Conservation (phyloP, 2,888 invertebrate species). For the Sericinus montela region DNA sequence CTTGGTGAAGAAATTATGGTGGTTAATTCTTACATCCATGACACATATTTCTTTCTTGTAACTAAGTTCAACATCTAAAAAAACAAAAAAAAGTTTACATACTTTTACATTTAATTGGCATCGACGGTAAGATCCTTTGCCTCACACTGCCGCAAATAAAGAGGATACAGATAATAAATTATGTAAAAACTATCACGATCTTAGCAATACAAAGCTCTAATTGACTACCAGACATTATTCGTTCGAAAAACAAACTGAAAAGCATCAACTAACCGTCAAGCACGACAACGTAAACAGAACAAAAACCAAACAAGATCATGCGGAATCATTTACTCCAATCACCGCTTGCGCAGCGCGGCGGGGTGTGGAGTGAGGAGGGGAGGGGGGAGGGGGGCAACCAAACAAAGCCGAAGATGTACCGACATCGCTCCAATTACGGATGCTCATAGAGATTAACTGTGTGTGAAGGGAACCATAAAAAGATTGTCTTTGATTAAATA, state of each 20-base stretch:
- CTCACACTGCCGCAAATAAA: neutral
- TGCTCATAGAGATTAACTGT: conserved; percentile 22
- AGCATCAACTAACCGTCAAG: conserved; percentile 42
- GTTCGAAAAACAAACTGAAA: conserved; percentile 43
- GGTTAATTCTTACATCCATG: too few relatives aligned
- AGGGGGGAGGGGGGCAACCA: conserved; percentile 39
- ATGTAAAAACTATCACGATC: conserved; percentile 12
- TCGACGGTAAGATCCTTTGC: neutral
- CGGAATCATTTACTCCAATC: conserved; percentile 73
- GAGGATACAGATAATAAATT: conserved; percentile 10
- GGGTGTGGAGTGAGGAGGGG: conserved; percentile 20
- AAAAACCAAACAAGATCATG: conserved; percentile 70
- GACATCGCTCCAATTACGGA: conserved; percentile 24
- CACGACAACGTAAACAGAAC: conserved; percentile 59
- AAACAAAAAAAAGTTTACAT: too few relatives aligned
- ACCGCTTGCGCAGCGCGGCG: conserved; percentile 31
- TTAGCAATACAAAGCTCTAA: conserved; percentile 38
- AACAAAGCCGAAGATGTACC: conserved; percentile 48
- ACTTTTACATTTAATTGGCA: neutral
- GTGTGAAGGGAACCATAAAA: neutral
- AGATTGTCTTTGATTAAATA: neutral
- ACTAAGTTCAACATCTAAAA: too few relatives aligned
- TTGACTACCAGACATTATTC: conserved; percentile 48
- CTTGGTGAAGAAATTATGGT: too few relatives aligned
- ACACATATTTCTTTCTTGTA: too few relatives aligned